Evolutionary conservation across 2,113 vertebrate genomes (phyloP).

Genomic region (Cichladusa arquata): DNA sequence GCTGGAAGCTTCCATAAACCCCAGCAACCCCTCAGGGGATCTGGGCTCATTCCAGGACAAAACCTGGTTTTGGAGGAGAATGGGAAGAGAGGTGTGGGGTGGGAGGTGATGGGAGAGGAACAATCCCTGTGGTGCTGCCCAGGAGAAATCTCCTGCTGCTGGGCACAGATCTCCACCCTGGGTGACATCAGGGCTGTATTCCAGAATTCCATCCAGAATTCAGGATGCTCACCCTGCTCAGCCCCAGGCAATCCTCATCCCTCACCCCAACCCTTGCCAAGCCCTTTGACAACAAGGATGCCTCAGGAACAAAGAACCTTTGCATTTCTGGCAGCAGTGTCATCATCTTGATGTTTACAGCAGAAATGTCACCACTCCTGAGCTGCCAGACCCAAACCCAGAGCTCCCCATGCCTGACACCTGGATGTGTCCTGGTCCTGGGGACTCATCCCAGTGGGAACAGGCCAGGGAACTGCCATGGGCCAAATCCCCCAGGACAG

Average conservation of each 20-base stretch:
- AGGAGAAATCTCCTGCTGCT: neutral
- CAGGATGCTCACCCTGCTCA: neutral
- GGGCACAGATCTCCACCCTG: neutral
- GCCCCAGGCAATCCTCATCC: neutral
- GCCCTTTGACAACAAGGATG: neutral
- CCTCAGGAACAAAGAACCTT: neutral
- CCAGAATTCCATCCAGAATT: neutral
- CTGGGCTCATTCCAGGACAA: neutral
- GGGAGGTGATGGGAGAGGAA: neutral
- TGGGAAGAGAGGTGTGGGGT: neutral
- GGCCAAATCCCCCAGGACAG: neutral
- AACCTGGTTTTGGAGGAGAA: neutral
- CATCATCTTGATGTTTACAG: neutral
- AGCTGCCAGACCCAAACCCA: neutral
- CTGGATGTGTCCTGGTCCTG: too few relatives aligned
- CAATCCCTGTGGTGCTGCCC: accelerated
- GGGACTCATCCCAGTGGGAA: neutral
- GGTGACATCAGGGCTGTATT: neutral
- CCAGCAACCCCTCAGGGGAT: neutral
- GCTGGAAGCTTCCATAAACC: neutral
- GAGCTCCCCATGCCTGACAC: neutral
- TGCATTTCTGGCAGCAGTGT: neutral
- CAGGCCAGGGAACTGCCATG: neutral
- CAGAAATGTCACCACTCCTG: neutral
- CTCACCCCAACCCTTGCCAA: neutral